Evolutionary conservation across 2,888 invertebrate species (phyloP).

Genomic region (Rugalucina vietnamica): DNA sequence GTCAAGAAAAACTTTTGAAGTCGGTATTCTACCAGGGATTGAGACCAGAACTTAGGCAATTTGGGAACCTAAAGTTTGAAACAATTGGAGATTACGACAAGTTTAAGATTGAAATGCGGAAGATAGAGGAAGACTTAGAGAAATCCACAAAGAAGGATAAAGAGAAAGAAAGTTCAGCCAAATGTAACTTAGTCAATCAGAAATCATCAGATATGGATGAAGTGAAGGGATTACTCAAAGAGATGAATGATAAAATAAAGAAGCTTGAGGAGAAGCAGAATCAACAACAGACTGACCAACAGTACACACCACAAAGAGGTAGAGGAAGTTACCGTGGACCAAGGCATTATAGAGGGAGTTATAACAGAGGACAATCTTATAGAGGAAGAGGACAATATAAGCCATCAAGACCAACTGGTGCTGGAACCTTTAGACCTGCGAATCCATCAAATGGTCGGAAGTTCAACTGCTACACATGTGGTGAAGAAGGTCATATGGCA

Average conservation of each 20-base stretch:
- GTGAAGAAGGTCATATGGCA: background rate
- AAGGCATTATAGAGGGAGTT: no score
- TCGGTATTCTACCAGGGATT: background rate
- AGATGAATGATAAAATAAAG: background rate
- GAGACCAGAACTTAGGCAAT: background rate
- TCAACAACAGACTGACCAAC: background rate
- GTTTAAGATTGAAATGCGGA: background rate
- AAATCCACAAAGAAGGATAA: no score
- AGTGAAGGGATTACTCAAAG: background rate
- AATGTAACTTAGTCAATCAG: background rate
- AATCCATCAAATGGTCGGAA: no score
- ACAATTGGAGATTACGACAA: background rate
- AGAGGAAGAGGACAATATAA: no score
- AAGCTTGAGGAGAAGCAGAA: background rate
- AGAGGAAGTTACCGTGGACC: no score
- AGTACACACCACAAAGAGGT: background rate
- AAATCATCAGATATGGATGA: background rate
- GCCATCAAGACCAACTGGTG: no score
- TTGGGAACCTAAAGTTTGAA: background rate
- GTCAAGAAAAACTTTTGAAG: no score
- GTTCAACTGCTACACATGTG: background rate
- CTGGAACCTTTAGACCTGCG: no score
- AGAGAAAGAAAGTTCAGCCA: background rate
- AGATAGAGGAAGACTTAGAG: background rate
- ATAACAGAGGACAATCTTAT: no score